Percentiles rank a stretch among this genome's conserved stretches.
Evolutionary conservation across 2,888 invertebrate species (phyloP).

Genomic region (Caenorhabditis doughertyi): DNA sequence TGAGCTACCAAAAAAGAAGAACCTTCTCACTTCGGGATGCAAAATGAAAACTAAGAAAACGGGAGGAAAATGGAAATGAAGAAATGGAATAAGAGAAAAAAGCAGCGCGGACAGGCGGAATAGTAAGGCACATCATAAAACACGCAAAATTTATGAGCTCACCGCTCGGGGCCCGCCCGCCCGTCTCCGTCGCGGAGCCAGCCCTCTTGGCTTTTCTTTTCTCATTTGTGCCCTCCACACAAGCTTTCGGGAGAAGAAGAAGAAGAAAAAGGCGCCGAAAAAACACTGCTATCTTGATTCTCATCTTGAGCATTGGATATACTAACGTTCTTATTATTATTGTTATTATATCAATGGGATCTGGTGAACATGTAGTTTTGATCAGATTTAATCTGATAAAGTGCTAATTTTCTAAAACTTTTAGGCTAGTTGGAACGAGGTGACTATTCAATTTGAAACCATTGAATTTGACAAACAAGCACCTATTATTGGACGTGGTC

Average conservation of each 20-base stretch:
- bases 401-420: constrained; percentile 9
- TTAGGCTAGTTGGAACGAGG: constrained; percentile 77
- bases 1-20: too few species aligned
- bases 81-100: constrained; percentile 20
- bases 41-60: background rate
- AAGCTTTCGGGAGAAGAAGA: constrained; percentile 6
- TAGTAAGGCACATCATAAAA: constrained; percentile 61
- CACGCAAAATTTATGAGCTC: constrained; percentile 56
- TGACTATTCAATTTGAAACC: constrained; percentile 72
- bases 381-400: too few species aligned
- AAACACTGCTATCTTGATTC: constrained; percentile 8
- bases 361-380: background rate
- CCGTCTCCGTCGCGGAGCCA: constrained; percentile 18
- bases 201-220: constrained; percentile 32
- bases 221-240: constrained; percentile 43
- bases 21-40: too few species aligned
- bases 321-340: background rate
- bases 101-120: constrained; percentile 31
- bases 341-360: background rate
- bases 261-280: too few species aligned
- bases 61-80: constrained; percentile 21
- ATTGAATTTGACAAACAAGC: constrained; percentile 72
- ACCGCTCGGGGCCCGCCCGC: constrained; percentile 35
- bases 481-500: constrained; percentile 79
- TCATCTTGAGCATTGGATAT: too few species aligned